Evolutionary conservation across 2,113 vertebrate genomes (phyloP), one percentile per base, ranked within the genome.

Genomic region (Rhadina sibilatrix): DNA sequence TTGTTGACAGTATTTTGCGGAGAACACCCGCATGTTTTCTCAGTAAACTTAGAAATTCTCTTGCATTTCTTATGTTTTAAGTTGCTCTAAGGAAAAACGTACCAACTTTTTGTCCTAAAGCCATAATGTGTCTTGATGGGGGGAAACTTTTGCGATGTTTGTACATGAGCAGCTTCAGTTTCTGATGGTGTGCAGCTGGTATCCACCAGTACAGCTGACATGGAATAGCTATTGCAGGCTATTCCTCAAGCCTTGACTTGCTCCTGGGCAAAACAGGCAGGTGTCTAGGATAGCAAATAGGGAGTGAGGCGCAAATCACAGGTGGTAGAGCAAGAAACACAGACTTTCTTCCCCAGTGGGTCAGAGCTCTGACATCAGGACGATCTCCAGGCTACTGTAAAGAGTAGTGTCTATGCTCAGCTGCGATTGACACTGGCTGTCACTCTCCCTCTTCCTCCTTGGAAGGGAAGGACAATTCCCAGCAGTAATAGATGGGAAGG

Each of bases 271-370:
- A 72, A 72, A 35, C 22, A 24, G 63, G 23, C 42, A 38, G n/a
- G 15, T 65, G 44, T 57, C 38, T 27, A 37, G 65, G 46, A 20
- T 3, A 42, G 27, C 24, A 70, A n/a, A 33, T 28, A 42, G 18
- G 21, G 40, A 68, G 28, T 12, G 52, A 59, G 74, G 27, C 15
- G 18, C 20, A 50, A 54, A 28, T 77, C 30, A 35, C 28, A 46
- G 33, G 10, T 0, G 0, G 5, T 54, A 69, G 60, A 85, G 20
- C 49, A 64, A 11, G 59, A 53, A 68, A 23, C 22, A 57, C 5
- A 22, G 44, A 14, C 12, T 40, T 83, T 57, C 27, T 76, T 76
- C 33, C 12, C 24, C 44, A 21, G 11, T 17, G 18, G 13, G 22
- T 66, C 38, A 64, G 89, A 84, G 38, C 53, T 30, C 47, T 40